phyloP scores from a whole-genome alignment of 35 echinoderm and acorn worm genomes.

The Holothuria glaberrima region DNA sequence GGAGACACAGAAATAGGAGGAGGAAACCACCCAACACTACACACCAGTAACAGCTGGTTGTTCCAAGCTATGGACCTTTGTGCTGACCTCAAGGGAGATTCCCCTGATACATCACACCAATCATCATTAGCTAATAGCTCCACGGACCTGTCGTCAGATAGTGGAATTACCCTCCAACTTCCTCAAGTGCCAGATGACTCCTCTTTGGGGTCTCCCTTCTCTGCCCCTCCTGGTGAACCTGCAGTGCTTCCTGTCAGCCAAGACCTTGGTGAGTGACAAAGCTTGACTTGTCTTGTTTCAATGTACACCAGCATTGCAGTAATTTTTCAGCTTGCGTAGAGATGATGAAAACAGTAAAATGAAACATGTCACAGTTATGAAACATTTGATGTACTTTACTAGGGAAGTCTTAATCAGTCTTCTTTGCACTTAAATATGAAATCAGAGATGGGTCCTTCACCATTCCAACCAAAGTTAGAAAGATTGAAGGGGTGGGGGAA shows the following conservation, averaged over 20 bases:
- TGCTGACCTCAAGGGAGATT: constrained; percentile 82
- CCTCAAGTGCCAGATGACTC: constrained; percentile 18
- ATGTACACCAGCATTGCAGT: no score
- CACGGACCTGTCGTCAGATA: constrained; percentile 68
- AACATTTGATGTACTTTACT: no score
- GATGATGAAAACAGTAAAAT: no score
- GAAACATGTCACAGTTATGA: no score
- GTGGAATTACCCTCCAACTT: constrained; percentile 80
- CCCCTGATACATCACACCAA: constrained; percentile 55
- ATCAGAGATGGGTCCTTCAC: no score
- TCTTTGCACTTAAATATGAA: no score
- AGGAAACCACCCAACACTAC: constrained; percentile 29
- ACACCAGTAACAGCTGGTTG: constrained; percentile 94
- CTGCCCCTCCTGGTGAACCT: constrained; percentile 9
- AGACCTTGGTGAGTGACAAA: constrained; percentile 12
- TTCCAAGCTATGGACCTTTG: constrained; percentile 98
- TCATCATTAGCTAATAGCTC: constrained; percentile 47
- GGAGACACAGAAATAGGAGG: no score
- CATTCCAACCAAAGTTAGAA: no score
- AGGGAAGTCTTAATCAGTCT: no score
- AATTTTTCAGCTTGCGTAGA: no score
- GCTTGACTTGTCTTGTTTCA: no score
- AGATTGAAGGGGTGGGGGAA: no score
- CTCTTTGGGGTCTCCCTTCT: neutral
- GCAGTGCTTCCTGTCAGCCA: constrained; percentile 29